Conservation (phyloP, 37 sponge, comb jelly and placozoan species). For the Sycon ciliatum region DNA sequence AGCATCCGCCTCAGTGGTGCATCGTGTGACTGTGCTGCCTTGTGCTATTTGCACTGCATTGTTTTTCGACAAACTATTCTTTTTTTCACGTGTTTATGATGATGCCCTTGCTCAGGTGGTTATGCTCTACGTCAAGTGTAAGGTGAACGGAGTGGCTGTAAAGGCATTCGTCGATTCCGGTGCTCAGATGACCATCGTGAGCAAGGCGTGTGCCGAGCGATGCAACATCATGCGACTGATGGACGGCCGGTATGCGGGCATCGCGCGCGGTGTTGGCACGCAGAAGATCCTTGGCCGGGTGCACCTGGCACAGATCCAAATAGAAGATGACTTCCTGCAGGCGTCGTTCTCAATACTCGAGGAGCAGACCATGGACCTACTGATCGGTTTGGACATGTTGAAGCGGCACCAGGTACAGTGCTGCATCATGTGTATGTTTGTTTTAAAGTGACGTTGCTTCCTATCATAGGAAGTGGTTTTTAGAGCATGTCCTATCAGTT, state of each 20-base stretch:
- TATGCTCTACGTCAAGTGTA: slow-evolving; percentile 78
- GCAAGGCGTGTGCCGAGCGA: slow-evolving; percentile 61
- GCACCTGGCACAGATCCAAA: slow-evolving; percentile 78
- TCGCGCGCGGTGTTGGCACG: slow-evolving; percentile 77
- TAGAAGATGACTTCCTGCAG: slow-evolving; percentile 67
- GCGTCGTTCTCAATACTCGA: slow-evolving; percentile 82
- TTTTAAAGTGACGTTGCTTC: no score
- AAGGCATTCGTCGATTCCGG: slow-evolving; percentile 92
- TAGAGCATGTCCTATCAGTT: no score
- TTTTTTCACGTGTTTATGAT: neutral
- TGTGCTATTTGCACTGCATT: neutral
- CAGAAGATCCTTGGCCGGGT: slow-evolving; percentile 84
- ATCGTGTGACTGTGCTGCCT: no score
- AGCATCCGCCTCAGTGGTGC: no score
- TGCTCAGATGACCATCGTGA: slow-evolving; percentile 81
- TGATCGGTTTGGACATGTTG: slow-evolving; percentile 92
- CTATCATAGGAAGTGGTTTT: no score
- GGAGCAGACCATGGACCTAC: slow-evolving; percentile 71
- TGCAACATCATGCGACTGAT: slow-evolving; percentile 79
- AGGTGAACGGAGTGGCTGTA: slow-evolving; percentile 70
- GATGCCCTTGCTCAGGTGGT: no score
- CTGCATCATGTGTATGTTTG: neutral
- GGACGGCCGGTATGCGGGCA: slow-evolving; percentile 62
- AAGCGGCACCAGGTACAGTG: slow-evolving; percentile 77
- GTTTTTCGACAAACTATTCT: neutral